phyloP scores from a whole-genome alignment of 2,888 invertebrate genomes.

The Ceraclea dissimilis region DNA sequence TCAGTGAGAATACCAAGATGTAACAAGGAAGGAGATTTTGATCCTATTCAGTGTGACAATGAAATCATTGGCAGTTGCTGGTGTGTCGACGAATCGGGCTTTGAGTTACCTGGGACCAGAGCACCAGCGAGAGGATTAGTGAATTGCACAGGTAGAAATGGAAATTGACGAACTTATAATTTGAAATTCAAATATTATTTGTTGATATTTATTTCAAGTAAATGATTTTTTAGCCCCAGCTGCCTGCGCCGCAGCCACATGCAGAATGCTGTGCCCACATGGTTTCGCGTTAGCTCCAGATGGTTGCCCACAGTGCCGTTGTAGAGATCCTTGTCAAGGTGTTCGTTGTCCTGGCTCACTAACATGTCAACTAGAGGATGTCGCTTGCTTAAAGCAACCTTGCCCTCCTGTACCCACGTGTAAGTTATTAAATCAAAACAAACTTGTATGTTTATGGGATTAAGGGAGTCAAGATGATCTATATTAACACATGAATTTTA shows the following conservation, averaged over 20 bases:
- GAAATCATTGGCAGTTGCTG: slow-evolving; percentile 68
- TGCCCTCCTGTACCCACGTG: slow-evolving; percentile 82
- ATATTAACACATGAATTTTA: too few relatives aligned
- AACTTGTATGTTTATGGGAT: neutral
- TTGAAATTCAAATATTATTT: neutral
- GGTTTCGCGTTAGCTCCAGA: slow-evolving; percentile 64
- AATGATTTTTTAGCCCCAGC: slow-evolving; percentile 41
- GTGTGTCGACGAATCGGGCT: slow-evolving; percentile 76
- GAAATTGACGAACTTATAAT: neutral
- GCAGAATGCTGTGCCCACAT: slow-evolving; percentile 80
- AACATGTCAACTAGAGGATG: slow-evolving; percentile 70
- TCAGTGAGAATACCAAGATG: slow-evolving; percentile 62
- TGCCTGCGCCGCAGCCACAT: slow-evolving; percentile 71
- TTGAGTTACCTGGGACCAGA: slow-evolving; percentile 69
- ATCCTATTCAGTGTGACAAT: slow-evolving; percentile 69
- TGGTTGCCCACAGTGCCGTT: slow-evolving; percentile 74
- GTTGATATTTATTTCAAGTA: neutral
- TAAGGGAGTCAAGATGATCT: too few relatives aligned
- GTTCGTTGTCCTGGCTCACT: slow-evolving; percentile 69
- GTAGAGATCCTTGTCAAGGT: slow-evolving; percentile 71
- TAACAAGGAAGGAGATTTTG: slow-evolving; percentile 64
- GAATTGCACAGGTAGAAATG: slow-evolving; percentile 54
- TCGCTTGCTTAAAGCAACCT: slow-evolving; percentile 68
- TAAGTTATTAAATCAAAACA: slow-evolving; percentile 30
- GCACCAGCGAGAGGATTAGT: slow-evolving; percentile 56